Percentiles rank a stretch among this genome's conserved stretches.
phyloP scores from a whole-genome alignment of 2,888 invertebrate genomes.

The Hemaris fuciformis region DNA sequence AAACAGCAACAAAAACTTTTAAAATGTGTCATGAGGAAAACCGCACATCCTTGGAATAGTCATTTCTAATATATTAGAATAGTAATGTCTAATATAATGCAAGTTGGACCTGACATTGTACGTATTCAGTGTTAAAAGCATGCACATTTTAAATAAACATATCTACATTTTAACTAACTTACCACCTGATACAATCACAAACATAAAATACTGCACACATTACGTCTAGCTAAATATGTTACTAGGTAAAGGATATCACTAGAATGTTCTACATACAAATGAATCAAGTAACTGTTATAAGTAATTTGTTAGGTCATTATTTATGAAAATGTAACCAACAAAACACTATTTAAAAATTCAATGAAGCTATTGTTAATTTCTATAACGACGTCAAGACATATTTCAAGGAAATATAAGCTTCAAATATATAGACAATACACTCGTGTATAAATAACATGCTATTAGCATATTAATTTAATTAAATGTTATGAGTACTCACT shows the following conservation, averaged over 20 bases:
- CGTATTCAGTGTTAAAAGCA: conserved; percentile 10
- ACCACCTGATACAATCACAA: not conserved
- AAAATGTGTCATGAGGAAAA: conserved; percentile 7
- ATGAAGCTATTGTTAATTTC: not conserved
- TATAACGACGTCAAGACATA: not conserved
- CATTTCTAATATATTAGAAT: conserved; percentile 4
- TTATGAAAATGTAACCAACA: not conserved
- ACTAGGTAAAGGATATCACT: not conserved
- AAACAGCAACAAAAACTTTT: not conserved
- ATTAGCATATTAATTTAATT: conserved; percentile 19
- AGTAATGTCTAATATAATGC: not conserved
- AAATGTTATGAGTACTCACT: conserved; percentile 46
- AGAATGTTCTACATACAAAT: not conserved
- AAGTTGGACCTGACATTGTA: not conserved
- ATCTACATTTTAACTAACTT: not conserved
- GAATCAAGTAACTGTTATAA: not conserved
- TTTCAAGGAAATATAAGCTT: not conserved
- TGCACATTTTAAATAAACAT: conserved; percentile 13
- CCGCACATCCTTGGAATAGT: conserved; percentile 2
- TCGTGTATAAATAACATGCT: conserved; percentile 9
- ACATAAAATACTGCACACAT: not conserved
- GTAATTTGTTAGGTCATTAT: not conserved
- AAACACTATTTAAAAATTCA: not conserved
- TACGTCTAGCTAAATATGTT: not conserved
- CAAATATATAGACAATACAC: not conserved